phyloP scores from a whole-genome alignment of 2,113 vertebrate species.

The Oostethus manadensis region DNA sequence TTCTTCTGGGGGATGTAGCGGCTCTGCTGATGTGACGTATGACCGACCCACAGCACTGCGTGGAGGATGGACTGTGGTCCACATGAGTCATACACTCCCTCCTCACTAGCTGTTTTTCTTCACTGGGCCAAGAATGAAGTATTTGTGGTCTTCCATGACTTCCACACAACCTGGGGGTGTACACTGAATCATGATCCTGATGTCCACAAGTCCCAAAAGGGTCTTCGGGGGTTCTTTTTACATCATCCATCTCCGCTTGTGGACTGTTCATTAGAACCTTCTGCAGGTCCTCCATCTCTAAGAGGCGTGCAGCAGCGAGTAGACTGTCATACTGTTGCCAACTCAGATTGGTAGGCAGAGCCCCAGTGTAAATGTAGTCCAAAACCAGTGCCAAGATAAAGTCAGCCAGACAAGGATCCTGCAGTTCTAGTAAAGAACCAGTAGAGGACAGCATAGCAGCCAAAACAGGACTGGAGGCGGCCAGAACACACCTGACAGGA shows the following conservation, averaged over 20 bases:
- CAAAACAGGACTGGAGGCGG: conserved; percentile 67
- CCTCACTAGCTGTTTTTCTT: conserved; percentile 2
- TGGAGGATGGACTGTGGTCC: conserved; percentile 3
- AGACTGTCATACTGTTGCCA: conserved; percentile 43
- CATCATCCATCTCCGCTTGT: conserved; percentile 2
- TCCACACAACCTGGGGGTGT: background rate
- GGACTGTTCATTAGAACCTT: conserved; percentile 36
- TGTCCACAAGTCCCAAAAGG: background rate
- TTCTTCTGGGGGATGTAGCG: conserved; percentile 1
- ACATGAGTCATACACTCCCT: background rate
- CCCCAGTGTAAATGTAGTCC: conserved; percentile 69
- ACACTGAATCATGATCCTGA: background rate
- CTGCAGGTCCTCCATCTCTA: conserved; percentile 65
- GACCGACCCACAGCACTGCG: conserved; percentile 47
- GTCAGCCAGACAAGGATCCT: conserved; percentile 50
- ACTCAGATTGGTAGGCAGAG: conserved; percentile 19
- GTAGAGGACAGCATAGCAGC: conserved; percentile 56
- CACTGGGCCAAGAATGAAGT: background rate
- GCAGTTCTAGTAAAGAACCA: conserved; percentile 61
- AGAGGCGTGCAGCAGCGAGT: conserved; percentile 52
- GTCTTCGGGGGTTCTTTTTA: background rate
- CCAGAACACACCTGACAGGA: conserved; percentile 56
- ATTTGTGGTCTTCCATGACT: conserved; percentile 3
- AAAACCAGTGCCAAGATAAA: conserved; percentile 54
- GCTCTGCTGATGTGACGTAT: conserved; percentile 54